These are phyloP conservation scores for Caligus rogercresseyi DNA, from an alignment of 1,140 invertebrate species.

Conservation along the genomic window DNA sequence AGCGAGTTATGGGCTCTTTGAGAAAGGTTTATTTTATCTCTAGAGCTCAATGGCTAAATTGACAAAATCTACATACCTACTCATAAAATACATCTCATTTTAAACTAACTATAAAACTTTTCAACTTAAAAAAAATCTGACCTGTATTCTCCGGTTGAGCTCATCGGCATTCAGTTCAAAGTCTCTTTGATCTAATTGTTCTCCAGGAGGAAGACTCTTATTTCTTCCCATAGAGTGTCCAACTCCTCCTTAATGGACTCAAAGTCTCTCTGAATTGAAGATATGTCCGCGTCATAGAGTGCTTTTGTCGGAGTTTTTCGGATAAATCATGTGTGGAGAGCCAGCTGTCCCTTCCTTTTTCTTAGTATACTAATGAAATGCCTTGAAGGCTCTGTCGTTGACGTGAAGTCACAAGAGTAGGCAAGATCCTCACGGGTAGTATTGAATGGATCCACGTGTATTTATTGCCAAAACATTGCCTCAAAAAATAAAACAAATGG, in stretches of 20 bases:
- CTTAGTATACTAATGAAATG: background rate
- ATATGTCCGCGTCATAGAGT: background rate
- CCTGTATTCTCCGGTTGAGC: background rate
- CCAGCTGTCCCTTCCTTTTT: background rate
- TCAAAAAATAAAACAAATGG: too few relatives aligned
- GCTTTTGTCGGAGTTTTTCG: background rate
- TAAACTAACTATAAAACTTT: too few relatives aligned
- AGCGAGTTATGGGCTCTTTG: too few relatives aligned
- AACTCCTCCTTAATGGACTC: background rate
- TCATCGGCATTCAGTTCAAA: background rate
- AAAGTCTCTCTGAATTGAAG: background rate
- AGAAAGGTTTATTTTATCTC: too few relatives aligned
- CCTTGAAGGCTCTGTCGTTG: background rate
- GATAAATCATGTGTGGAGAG: background rate
- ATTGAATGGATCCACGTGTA: background rate
- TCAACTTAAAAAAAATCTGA: background rate
- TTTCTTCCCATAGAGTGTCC: background rate
- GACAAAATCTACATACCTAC: too few relatives aligned
- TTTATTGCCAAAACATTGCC: background rate
- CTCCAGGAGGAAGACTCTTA: background rate
- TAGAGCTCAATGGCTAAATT: too few relatives aligned
- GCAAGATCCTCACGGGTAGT: too few relatives aligned
- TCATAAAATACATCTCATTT: too few relatives aligned
- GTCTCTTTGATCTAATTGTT: background rate
- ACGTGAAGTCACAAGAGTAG: background rate